Percentiles rank a stretch among this genome's conserved stretches.
These are phyloP conservation scores for Onychomys torridus DNA, from an alignment of 2,797 vertebrate species.

Conservation along the genomic window DNA sequence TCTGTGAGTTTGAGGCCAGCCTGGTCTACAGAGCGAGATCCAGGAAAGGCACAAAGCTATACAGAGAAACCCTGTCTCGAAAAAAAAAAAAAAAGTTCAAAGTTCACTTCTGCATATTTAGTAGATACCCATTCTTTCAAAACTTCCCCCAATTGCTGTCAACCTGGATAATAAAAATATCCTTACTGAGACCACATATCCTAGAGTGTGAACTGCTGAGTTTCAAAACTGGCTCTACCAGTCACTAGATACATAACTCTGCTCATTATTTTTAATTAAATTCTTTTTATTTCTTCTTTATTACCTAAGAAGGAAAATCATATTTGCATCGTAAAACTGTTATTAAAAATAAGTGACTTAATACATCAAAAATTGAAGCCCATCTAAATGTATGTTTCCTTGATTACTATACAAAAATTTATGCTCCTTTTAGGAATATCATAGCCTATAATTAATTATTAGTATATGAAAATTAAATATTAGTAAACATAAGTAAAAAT, in stretches of 20 bases:
- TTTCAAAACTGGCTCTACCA: neutral
- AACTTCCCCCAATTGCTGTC: neutral
- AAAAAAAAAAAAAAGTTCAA: no score
- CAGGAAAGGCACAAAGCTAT: no score
- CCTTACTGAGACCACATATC: neutral
- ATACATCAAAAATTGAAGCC: neutral
- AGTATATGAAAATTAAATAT: conserved; percentile 10
- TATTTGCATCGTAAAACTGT: neutral
- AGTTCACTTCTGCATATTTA: neutral
- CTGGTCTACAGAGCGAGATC: no score
- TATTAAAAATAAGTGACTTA: neutral
- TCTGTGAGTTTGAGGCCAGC: no score
- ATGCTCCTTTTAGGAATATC: neutral
- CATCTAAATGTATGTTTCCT: neutral
- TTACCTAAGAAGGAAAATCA: neutral
- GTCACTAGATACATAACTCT: neutral
- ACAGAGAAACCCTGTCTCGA: no score
- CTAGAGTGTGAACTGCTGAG: rapidly evolving
- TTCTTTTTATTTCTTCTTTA: neutral
- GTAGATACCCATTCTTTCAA: neutral
- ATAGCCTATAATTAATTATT: neutral
- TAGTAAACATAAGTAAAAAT: neutral
- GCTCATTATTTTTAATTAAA: neutral
- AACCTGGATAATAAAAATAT: neutral
- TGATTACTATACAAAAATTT: neutral